These are phyloP conservation scores for Meloidogyne hapla DNA, from an alignment of 1,140 invertebrate genomes.

Conservation along the genomic window DNA sequence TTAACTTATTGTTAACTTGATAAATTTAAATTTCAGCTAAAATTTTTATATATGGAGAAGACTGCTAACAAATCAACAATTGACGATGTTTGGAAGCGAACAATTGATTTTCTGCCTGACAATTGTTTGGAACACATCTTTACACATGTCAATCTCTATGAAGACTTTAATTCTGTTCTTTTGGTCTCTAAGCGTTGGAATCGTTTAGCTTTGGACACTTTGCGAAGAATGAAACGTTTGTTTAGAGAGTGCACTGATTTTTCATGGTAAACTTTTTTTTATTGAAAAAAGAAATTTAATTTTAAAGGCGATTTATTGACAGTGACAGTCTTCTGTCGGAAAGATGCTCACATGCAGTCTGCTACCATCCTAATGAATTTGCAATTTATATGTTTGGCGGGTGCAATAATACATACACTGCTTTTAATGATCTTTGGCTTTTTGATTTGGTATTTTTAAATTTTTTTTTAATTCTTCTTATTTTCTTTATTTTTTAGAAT, in stretches of 20 bases:
- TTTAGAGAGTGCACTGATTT: constrained; percentile 50
- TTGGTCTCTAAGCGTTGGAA: constrained; percentile 82
- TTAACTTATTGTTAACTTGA: no score
- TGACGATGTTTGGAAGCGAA: neutral
- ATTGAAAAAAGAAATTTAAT: constrained; percentile 25
- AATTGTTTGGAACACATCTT: constrained; percentile 89
- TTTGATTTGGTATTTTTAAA: constrained; percentile 77
- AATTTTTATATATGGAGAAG: no score
- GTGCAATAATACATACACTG: constrained; percentile 78
- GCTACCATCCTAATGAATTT: constrained; percentile 66
- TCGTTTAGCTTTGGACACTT: constrained; percentile 75
- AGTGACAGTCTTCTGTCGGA: constrained; percentile 77
- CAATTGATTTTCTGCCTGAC: constrained; percentile 74
- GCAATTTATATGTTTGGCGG: constrained; percentile 92
- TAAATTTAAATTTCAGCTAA: no score
- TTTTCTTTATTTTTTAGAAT: constrained; percentile 44
- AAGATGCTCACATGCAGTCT: constrained; percentile 86
- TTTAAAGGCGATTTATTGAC: constrained; percentile 70
- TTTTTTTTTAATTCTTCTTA: constrained; percentile 26
- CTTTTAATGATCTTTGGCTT: constrained; percentile 94
- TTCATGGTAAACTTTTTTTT: constrained; percentile 39
- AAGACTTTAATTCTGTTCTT: constrained; percentile 80
- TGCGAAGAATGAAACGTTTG: constrained; percentile 42
- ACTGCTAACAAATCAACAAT: neutral
- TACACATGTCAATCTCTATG: constrained; percentile 81